phyloP scores from a whole-genome alignment of 2,797 vertebrate species.

The Gephyroberyx darwinii region DNA sequence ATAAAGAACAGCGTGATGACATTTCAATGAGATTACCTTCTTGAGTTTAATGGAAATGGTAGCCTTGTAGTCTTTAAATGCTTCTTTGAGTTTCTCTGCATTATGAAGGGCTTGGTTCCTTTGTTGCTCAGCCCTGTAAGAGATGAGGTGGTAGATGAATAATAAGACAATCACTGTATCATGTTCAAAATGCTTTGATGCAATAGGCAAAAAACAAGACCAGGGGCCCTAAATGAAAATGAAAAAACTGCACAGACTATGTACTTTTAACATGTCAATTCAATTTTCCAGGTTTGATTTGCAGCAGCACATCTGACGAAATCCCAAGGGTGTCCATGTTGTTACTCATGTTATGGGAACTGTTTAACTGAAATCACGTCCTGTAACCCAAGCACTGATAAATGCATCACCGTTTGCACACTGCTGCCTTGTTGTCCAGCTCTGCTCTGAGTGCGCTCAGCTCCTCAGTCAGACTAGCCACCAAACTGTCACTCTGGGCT shows the following conservation, averaged over 20 bases:
- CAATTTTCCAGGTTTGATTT: background rate
- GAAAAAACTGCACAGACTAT: background rate
- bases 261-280: no score
- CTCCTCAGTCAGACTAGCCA: conserved; percentile 82
- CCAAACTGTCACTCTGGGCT: conserved; percentile 80
- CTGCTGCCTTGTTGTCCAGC: conserved; percentile 78
- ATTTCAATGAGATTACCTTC: conserved; percentile 72
- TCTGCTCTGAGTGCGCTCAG: conserved; percentile 83
- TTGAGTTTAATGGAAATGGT: conserved; percentile 83
- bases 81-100: conserved; percentile 85
- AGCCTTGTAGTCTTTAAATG: conserved; percentile 87
- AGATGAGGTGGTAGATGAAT: conserved; percentile 10
- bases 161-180: conserved; percentile 2
- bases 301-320: background rate
- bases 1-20: background rate
- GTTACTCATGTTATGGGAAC: background rate
- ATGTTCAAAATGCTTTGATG: background rate
- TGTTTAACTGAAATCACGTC: background rate
- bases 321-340: background rate
- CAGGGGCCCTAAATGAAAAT: background rate
- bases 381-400: background rate
- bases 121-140: conserved; percentile 87
- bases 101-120: conserved; percentile 90
- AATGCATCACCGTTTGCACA: conserved; percentile 83
- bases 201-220: background rate